These are phyloP conservation scores for Centropus unirufus DNA, from an alignment of 2,113 vertebrate species.

Conservation along the genomic window DNA sequence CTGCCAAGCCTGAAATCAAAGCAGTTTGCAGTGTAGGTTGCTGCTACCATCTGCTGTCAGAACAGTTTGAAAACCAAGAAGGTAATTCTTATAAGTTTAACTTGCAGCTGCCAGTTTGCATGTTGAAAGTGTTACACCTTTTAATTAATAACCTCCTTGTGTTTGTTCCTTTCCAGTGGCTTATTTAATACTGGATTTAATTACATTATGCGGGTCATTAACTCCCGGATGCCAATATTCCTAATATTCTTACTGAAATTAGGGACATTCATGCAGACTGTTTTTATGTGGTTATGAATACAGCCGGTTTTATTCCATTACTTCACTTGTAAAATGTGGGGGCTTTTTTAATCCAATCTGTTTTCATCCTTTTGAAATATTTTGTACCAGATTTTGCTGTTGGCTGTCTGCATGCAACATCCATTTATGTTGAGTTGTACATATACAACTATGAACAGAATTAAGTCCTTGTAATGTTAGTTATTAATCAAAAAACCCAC, in stretches of 20 bases:
- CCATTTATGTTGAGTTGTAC: background rate
- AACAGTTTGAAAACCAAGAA: constrained; percentile 87
- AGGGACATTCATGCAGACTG: background rate
- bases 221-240: background rate
- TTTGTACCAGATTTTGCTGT: constrained; percentile 32
- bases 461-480: background rate
- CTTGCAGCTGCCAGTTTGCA: background rate
- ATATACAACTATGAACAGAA: background rate
- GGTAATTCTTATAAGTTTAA: constrained; percentile 58
- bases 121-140: background rate
- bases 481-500: background rate
- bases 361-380: constrained; percentile 35
- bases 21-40: constrained; percentile 93
- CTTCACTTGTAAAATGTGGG: constrained; percentile 1
- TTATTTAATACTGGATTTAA: constrained; percentile 23
- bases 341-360: constrained; percentile 1
- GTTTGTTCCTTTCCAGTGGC: background rate
- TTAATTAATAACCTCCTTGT: constrained; percentile 12
- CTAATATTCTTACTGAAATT: constrained; percentile 24
- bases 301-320: constrained; percentile 30
- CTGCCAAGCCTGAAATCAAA: constrained; percentile 85
- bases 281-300: constrained; percentile 36
- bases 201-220: background rate
- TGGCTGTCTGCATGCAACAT: background rate
- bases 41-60: constrained; percentile 96